Evolutionary conservation across 2,113 vertebrate species (phyloP).

Genomic region (Zosterops borbonicus): DNA sequence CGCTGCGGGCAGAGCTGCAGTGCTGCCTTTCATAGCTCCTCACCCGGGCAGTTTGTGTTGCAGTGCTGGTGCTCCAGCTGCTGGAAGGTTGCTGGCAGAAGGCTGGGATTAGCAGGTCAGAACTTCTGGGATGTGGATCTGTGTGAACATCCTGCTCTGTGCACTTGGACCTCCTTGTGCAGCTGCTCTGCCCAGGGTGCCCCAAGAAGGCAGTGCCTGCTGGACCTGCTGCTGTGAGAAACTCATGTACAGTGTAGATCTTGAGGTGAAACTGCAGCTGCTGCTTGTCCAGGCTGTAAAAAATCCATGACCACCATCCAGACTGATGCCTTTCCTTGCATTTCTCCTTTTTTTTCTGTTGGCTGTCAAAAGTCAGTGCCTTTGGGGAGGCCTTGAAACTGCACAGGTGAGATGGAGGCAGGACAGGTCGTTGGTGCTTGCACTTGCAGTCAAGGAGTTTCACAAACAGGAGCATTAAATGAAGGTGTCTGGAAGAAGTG

Average conservation of each 20-base stretch:
- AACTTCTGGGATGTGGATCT: rapidly evolving
- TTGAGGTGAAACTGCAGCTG: neutral
- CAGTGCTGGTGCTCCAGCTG: neutral
- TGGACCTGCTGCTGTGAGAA: rapidly evolving
- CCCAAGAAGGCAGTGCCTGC: rapidly evolving
- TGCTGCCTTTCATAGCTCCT: neutral
- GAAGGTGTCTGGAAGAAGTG: neutral
- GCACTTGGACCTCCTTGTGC: neutral
- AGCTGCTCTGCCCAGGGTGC: neutral
- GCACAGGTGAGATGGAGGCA: rapidly evolving
- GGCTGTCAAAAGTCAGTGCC: neutral
- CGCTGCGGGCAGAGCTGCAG: neutral
- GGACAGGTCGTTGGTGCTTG: rapidly evolving
- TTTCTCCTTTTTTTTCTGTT: neutral
- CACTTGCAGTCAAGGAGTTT: neutral
- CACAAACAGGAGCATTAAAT: neutral
- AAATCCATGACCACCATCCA: neutral
- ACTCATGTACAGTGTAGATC: rapidly evolving
- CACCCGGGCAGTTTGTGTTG: neutral
- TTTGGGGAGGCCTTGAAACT: rapidly evolving
- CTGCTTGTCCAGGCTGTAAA: neutral
- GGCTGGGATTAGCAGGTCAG: neutral
- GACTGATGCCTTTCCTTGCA: neutral
- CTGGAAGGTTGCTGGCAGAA: neutral
- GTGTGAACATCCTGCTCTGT: neutral